These are phyloP conservation scores for Acrossocheilus wenchowensis DNA, from an alignment of 2,797 vertebrate genomes.

Conservation along the genomic window DNA sequence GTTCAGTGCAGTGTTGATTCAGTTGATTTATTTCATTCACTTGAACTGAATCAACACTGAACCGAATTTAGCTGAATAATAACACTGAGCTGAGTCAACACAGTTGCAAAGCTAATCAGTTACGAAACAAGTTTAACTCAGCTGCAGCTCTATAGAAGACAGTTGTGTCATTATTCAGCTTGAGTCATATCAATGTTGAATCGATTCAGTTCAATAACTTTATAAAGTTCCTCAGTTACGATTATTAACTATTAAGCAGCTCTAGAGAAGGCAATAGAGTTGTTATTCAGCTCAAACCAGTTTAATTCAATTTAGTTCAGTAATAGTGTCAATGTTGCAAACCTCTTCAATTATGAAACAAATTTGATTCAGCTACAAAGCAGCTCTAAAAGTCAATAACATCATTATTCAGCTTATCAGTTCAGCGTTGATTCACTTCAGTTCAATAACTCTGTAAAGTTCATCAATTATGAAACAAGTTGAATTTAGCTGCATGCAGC, in stretches of 20 bases:
- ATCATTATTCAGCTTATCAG: not conserved
- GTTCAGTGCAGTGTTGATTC: not conserved
- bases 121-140: not conserved
- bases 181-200: too few relatives aligned
- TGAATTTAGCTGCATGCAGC: not conserved
- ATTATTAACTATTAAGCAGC: too few relatives aligned
- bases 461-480: not conserved
- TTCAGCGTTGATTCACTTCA: not conserved
- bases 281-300: not conserved
- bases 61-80: not conserved
- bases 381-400: too few relatives aligned
- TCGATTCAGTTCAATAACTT: too few relatives aligned
- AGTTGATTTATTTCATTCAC: not conserved
- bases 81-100: not conserved
- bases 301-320: not conserved
- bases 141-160: not conserved
- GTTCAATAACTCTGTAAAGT: not conserved
- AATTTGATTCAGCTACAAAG: too few relatives aligned
- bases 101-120: not conserved
- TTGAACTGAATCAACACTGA: not conserved
- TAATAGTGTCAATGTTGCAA: not conserved
- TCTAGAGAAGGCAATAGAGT: too few relatives aligned
- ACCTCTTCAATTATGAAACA: too few relatives aligned
- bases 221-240: too few relatives aligned
- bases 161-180: not conserved